Conservation (phyloP, 2,113 vertebrate genomes). For the Ochotona curzoniae region DNA sequence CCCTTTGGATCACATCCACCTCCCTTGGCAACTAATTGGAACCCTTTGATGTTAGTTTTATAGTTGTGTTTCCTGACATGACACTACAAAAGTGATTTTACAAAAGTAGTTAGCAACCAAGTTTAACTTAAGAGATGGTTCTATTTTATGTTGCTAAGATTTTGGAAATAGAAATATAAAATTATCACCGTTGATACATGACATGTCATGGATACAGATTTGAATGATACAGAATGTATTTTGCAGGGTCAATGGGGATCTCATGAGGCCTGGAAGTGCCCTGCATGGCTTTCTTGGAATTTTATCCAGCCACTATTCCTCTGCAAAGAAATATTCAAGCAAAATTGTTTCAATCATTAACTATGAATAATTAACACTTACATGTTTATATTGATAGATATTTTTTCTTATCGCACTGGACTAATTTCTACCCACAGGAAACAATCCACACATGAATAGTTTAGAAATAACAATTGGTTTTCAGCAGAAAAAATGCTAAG, state of each 20-base stretch:
- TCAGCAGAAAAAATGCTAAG: slow-evolving; percentile 7
- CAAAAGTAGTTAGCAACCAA: not conserved
- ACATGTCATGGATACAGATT: not conserved
- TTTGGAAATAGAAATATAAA: not conserved
- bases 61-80: not conserved
- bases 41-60: not conserved
- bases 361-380: not conserved
- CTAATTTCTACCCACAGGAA: not conserved
- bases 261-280: not conserved
- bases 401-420: not conserved
- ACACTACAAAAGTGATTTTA: not conserved
- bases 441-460: not conserved
- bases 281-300: not conserved
- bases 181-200: not conserved
- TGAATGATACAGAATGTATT: not conserved
- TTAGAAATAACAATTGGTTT: not conserved
- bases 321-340: not conserved
- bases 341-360: not conserved
- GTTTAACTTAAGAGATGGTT: too few relatives aligned
- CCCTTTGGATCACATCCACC: rapidly evolving
- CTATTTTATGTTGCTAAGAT: not conserved
- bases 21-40: not conserved
- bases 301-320: not conserved
- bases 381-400: not conserved
- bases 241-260: not conserved